phyloP scores from a whole-genome alignment of 2,113 vertebrate genomes.

The Oreochromis tanganicae region DNA sequence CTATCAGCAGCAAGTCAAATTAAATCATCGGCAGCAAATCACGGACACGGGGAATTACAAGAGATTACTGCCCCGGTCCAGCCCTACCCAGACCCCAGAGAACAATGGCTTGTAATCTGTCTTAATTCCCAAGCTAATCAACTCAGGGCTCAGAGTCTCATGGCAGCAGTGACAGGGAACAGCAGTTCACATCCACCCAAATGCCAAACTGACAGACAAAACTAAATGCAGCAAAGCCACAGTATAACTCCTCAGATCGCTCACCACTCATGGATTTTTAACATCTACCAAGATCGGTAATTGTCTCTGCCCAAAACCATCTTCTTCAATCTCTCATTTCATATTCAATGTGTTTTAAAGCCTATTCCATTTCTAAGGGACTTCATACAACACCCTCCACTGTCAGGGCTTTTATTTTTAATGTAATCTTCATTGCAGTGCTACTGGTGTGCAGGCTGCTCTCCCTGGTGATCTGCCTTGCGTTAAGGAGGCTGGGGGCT shows the following conservation, averaged over 20 bases:
- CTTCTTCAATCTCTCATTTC: background rate
- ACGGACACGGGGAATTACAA: constrained; percentile 57
- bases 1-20: constrained; percentile 54
- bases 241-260: background rate
- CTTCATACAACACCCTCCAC: background rate
- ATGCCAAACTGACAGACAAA: constrained; percentile 11
- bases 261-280: background rate
- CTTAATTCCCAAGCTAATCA: constrained; percentile 68
- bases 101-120: constrained; percentile 68
- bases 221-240: background rate
- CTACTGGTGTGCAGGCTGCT: background rate
- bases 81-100: constrained; percentile 22
- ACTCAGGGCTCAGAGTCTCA: constrained; percentile 10
- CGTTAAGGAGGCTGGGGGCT: background rate
- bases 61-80: constrained; percentile 53
- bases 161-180: background rate
- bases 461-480: constrained; percentile 9
- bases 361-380: background rate
- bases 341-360: background rate
- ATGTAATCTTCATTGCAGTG: background rate
- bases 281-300: background rate
- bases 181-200: constrained; percentile 9
- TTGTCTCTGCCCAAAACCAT: background rate
- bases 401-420: background rate
- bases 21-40: constrained; percentile 67